Evolutionary conservation across 1,140 invertebrate genomes (phyloP), one percentile per base, ranked within the genome.

Genomic region (Tetragonula clypearis): DNA sequence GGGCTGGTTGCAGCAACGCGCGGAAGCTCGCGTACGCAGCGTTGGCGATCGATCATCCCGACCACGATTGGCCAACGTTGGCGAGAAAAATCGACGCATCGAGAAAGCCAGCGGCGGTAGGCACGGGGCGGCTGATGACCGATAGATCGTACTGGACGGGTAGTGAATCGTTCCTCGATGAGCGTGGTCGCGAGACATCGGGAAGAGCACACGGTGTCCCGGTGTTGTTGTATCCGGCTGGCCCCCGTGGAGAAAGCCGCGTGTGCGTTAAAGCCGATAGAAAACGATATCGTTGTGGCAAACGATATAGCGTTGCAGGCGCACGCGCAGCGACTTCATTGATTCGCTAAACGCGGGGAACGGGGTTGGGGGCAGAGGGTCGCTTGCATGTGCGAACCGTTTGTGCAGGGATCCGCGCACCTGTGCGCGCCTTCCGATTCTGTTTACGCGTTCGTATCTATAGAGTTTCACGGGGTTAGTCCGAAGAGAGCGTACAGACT

Each of bases 221-320:
- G 5, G 56, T 58, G 19, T 21, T 17, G 14, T 58, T 14, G 68
- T 21, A 23, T 62, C 49, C 6, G 19, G 26, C 26, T 21, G 19
- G 35, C 21, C 15, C 35, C 12, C 23, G 49, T 11, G 35, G 23
- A 65, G 69, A n/a, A 41, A 68, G 41, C 41, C 3, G 71, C 56
- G 58, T 66, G 60, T 60, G 72, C 71, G 58, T 85, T 85, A 76
- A 75, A 73, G 41, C 66, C 41, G 84, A 72, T 72, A 55, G 84
- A 76, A 86, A 86, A 53, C 84, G 84, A 86, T 86, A 86, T 86
- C 84, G 73, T 77, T 82, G 84, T 83, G 80, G 55, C 76, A 82
- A 86, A 77, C 80, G 80, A 86, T 82, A 86, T 77, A 82, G 84
- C n/a, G 26, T 14, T 35, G 26, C 8, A 41, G n/a, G 71, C 83